A percentile compares a stretch with the other conserved stretches of the same genome.
phyloP scores from a whole-genome alignment of 2,113 vertebrate genomes.

The Zeus faber region DNA sequence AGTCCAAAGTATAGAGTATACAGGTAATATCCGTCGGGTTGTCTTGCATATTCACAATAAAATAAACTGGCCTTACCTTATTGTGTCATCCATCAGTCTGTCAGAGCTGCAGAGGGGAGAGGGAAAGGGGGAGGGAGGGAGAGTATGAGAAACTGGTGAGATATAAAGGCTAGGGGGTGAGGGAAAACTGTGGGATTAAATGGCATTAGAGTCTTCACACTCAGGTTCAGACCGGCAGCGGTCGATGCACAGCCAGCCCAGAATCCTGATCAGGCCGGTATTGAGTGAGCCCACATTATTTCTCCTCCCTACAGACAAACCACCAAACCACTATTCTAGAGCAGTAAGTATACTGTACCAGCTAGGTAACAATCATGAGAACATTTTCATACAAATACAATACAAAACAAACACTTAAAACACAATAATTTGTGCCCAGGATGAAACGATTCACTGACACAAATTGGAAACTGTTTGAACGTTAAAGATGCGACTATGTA shows the following conservation, averaged over 20 bases:
- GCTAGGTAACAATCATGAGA: no score
- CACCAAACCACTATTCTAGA: no score
- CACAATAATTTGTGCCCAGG: no score
- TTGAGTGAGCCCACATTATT: no score
- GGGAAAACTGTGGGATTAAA: conserved; percentile 5
- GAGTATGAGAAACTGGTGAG: conserved; percentile 16
- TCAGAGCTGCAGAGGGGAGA: conserved; percentile 82
- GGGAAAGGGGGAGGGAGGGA: not conserved
- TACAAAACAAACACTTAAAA: no score
- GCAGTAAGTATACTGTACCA: no score
- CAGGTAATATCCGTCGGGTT: no score
- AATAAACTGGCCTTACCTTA: conserved; percentile 82
- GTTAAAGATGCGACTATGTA: no score
- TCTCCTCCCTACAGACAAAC: not conserved
- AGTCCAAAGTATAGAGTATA: no score
- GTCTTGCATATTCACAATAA: not conserved
- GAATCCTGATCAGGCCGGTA: conserved; percentile 7
- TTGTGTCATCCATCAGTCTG: conserved; percentile 97
- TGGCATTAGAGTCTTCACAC: conserved; percentile 1
- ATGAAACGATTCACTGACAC: no score
- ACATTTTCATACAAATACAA: no score
- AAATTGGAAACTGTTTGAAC: no score
- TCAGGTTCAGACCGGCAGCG: not conserved
- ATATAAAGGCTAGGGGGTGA: not conserved
- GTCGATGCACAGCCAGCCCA: conserved; percentile 8